phyloP scores from a whole-genome alignment of 2,797 vertebrate species.

The Aselliscus stoliczkanus region DNA sequence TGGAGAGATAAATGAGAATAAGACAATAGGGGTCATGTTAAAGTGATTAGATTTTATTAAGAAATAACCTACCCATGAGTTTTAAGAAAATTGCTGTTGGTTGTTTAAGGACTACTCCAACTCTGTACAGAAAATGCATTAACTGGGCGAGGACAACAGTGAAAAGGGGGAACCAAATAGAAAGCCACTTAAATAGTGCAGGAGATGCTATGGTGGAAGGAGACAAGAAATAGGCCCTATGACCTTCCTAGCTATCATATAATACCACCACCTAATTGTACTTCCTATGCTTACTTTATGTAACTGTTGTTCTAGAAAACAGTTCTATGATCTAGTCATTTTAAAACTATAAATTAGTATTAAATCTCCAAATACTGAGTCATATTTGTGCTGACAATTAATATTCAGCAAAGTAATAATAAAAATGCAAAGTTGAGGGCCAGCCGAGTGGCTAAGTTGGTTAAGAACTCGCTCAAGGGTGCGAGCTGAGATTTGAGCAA shows the following conservation, averaged over 20 bases:
- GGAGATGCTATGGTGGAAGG: not conserved
- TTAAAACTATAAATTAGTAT: slow-evolving; percentile 18
- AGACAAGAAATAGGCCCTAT: not conserved
- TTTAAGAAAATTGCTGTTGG: not conserved
- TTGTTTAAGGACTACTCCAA: not conserved
- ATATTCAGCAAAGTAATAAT: not conserved
- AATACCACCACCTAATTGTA: not conserved
- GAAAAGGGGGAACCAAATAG: not conserved
- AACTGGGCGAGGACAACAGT: not conserved
- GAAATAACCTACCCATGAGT: not conserved
- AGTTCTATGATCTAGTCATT: not conserved
- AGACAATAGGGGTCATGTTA: not conserved
- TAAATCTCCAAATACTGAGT: not conserved
- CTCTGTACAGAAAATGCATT: not conserved
- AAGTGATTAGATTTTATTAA: not conserved
- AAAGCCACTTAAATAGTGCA: not conserved
- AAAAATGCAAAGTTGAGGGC: not conserved
- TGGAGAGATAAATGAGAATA: not conserved
- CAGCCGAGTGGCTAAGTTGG: too few species aligned
- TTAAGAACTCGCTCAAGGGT: too few species aligned
- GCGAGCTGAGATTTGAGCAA: too few species aligned
- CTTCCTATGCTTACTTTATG: not conserved
- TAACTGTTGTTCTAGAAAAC: not conserved
- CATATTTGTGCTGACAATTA: not conserved
- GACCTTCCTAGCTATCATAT: not conserved